Evolutionary conservation across 2,797 vertebrate genomes (phyloP), one percentile per base, ranked within the genome.

Genomic region (Tinamus major): DNA sequence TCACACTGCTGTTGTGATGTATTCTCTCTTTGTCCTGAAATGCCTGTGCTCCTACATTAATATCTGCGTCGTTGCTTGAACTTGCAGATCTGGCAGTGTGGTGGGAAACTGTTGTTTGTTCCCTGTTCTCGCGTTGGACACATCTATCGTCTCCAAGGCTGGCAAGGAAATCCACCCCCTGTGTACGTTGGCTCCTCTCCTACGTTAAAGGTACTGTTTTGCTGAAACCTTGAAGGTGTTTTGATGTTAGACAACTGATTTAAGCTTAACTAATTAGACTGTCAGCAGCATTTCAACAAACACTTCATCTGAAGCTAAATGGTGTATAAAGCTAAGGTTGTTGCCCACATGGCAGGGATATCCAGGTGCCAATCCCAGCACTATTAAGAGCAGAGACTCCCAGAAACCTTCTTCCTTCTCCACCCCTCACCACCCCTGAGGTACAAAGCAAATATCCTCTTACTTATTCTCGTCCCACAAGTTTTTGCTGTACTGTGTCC

Each of bases 121-220:
- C 99, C 99, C 4, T 99, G 99, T 84, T 99, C 99, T 79, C 99
- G 99, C 42, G 98, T 99, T 3, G 99, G 99, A 41, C 99, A 99
- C 92, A 99, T 99, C 95, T 99, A 99, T 97, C 99, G 99, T 81
- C 98, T 99, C 41, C 98, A 98, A 29, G 99, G 99, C 31, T 99
- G 99, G 99, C 98, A 99, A 88, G 99, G 99, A 85, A 99, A 99
- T 91, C 99, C 99, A 31, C 99, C 99, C 3, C 99, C 99, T 20
- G 98, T 99, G 63, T 99, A 99, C 0, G 98, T 99, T 27, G 99
- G 99, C 41, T 99, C 99, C 37, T 99, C 99, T 53, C 99, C 99
- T n/a, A 99, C 99, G 3, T 96, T 99, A 31, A 99, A 99, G 99
- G 99, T 99, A 94, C 81, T 76, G 58, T 62, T 88, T 44, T 68